Evolutionary conservation across 2,888 invertebrate genomes (phyloP).

Genomic region (Yponomeuta plumbellus): DNA sequence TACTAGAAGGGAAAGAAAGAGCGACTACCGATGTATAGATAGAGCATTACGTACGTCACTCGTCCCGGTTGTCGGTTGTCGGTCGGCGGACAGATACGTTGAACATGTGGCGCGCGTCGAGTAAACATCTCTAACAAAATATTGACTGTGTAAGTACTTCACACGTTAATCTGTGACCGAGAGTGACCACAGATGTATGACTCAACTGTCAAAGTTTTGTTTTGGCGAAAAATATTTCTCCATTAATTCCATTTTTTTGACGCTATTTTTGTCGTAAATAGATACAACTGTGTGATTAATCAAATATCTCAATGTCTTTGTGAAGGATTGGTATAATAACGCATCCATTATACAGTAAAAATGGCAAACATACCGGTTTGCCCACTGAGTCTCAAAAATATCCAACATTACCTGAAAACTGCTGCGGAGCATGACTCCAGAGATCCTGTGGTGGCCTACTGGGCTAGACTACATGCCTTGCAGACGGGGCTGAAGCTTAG

Average conservation of each 20-base stretch:
- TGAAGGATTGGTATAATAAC: background rate
- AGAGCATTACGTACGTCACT: too few species aligned
- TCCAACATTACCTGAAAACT: constrained; percentile 94
- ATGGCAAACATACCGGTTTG: constrained; percentile 77
- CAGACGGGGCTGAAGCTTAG: constrained; percentile 90
- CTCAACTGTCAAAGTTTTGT: background rate
- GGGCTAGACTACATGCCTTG: constrained; percentile 94
- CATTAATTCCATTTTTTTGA: too few species aligned
- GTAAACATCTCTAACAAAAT: background rate
- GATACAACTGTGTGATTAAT: constrained; percentile 14
- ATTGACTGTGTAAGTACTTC: background rate
- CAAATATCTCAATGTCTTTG: constrained; percentile 12
- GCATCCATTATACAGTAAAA: background rate
- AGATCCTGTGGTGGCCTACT: constrained; percentile 94
- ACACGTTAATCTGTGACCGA: background rate
- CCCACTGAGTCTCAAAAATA: constrained; percentile 86
- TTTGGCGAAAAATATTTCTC: background rate
- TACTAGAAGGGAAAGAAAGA: too few species aligned
- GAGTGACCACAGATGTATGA: background rate
- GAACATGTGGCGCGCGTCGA: background rate
- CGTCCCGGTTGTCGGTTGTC: too few species aligned
- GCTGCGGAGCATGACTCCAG: constrained; percentile 93
- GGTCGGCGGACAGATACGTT: too few species aligned
- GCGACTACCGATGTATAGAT: too few species aligned
- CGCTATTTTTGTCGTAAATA: too few species aligned